A percentile compares a stretch with the other conserved stretches of the same genome.
Evolutionary conservation across 2,888 invertebrate genomes (phyloP).

Genomic region (Cacoxenus indagator): DNA sequence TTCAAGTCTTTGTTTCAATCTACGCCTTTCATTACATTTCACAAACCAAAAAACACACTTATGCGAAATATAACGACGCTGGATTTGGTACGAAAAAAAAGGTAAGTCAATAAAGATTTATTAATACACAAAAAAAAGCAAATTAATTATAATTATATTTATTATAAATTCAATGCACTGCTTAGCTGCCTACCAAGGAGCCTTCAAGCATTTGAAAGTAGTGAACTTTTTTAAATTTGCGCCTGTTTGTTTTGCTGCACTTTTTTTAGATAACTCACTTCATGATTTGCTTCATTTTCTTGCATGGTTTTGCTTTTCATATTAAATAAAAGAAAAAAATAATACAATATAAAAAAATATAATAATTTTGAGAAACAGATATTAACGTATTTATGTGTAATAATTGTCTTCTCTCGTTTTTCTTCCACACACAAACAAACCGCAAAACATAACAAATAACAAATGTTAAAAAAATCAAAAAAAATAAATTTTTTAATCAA

Average conservation of each 20-base stretch:
- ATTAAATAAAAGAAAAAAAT: background rate
- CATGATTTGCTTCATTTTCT: background rate
- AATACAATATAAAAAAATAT: background rate
- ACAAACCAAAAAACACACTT: too few species aligned
- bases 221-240: background rate
- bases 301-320: background rate
- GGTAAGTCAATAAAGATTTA: too few species aligned
- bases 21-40: too few species aligned
- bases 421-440: slow-evolving; percentile 32
- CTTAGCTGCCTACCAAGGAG: too few species aligned
- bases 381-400: slow-evolving; percentile 11
- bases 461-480: slow-evolving; percentile 11
- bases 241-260: background rate
- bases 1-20: too few species aligned
- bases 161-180: too few species aligned
- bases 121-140: too few species aligned
- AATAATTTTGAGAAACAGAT: background rate
- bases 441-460: slow-evolving; percentile 21
- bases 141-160: too few species aligned
- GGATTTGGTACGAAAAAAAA: too few species aligned
- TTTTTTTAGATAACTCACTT: background rate
- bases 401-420: slow-evolving; percentile 49
- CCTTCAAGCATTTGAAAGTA: too few species aligned
- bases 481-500: slow-evolving; percentile 16
- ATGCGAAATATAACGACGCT: too few species aligned